Base-by-base conservation (phyloP, 2,888 invertebrate species). In the Ochlodes sylvanus region DNA sequence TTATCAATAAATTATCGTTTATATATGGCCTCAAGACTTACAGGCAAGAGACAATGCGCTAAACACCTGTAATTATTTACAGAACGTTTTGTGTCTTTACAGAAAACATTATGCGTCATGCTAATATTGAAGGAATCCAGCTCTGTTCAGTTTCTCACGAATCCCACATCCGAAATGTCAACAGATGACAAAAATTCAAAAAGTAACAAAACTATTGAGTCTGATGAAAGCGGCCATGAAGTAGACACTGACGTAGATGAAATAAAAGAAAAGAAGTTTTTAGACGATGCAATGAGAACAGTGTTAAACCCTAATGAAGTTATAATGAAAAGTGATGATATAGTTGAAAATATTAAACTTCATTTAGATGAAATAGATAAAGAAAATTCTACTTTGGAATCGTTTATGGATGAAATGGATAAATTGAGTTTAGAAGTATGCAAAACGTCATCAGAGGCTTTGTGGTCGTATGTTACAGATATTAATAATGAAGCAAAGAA, bases 391-490 rank as follows among this genome's bases (percentile, higher is more conserved):
- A 86, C 85, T 19, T 69, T 92, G n/a, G 86, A 89, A 19, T 69
- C 73, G 0, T 93, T 92, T 73, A 89, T 93, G 84, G 83, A 88
- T 1, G 86, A 86, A 76, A 91, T 93, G 91, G 92, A 92, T 73
- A 87, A 86, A 67, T 73, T 93, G 65, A 92, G 90, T 77, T 83
- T 90, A 66, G 89, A 90, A 71, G 82, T 90, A 47, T 92, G 93
- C 73, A 90, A 89, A 81, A 87, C 85, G 32, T 92, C 93, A 14
- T 92, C 92, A 74, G 82, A 87, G 65, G 87, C 91, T 1, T 75
- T 93, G 42, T 93, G 93, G 93, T 84, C 88, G 1, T 92, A 91
- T 57, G 91, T 92, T 1, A 90, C 88, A 10, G 88, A 93, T 77
- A 88, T 88, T 44, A 88, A 81, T 67, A 88, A 86, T 71, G 91